phyloP scores from a whole-genome alignment of 2,797 vertebrate species.

The Neosalanx taihuensis region DNA sequence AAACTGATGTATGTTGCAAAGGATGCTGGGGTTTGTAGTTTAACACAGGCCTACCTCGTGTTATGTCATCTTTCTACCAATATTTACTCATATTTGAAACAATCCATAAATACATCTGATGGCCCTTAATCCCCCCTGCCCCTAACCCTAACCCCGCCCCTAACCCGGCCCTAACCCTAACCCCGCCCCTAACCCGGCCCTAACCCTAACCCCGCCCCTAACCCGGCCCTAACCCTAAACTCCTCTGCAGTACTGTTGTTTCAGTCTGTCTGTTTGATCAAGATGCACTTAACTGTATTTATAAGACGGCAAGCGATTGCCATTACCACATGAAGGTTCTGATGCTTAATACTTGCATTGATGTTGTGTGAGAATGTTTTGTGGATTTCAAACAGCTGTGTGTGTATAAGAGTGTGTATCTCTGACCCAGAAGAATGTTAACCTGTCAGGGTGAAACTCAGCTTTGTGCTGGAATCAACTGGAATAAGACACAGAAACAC shows the following conservation, averaged over 20 bases:
- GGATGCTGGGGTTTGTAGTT: constrained; percentile 26
- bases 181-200: too few relatives aligned
- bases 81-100: constrained; percentile 12
- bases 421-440: constrained; percentile 40
- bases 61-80: constrained; percentile 29
- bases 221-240: too few relatives aligned
- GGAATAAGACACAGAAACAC: constrained; percentile 27
- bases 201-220: too few relatives aligned
- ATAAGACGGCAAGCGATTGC: constrained; percentile 52
- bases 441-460: constrained; percentile 44
- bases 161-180: too few relatives aligned
- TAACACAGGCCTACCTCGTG: constrained; percentile 30
- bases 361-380: constrained; percentile 31
- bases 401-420: constrained; percentile 16
- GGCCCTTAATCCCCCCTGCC: too few relatives aligned
- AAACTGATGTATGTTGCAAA: background rate
- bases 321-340: constrained; percentile 51
- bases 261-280: constrained; percentile 40
- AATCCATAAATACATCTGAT: background rate
- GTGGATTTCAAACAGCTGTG: constrained; percentile 7
- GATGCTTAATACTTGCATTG: constrained; percentile 38
- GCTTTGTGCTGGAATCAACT: constrained; percentile 39
- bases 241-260: constrained; percentile 7
- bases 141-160: too few relatives aligned
- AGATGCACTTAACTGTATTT: constrained; percentile 69